Percentiles rank a stretch among this genome's conserved stretches.
These are phyloP conservation scores for Amphipoea lucens DNA, from an alignment of 2,888 invertebrate genomes.

Conservation along the genomic window DNA sequence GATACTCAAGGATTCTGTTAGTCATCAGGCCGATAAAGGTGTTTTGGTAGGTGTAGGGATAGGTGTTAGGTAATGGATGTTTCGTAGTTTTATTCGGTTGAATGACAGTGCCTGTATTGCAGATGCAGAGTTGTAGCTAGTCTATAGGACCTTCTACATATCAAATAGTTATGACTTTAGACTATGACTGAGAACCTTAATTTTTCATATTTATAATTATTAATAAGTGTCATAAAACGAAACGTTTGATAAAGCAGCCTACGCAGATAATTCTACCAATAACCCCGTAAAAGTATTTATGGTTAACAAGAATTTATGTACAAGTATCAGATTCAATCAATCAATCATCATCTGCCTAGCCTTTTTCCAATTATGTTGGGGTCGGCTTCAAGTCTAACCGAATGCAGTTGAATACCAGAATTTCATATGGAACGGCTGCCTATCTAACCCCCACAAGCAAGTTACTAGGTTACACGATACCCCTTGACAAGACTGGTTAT, in stretches of 20 bases:
- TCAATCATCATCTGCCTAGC: not conserved
- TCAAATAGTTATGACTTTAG: not conserved
- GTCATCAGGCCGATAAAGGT: constrained; percentile 68
- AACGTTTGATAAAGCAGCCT: not conserved
- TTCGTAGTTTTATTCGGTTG: constrained; percentile 3
- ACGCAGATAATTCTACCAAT: not conserved
- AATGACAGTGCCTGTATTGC: not conserved
- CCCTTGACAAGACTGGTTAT: too few species aligned
- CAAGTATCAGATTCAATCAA: not conserved
- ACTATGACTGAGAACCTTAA: not conserved
- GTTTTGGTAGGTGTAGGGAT: constrained; percentile 65
- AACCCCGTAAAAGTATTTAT: too few species aligned
- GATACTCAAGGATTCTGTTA: constrained; percentile 81
- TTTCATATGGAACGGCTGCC: too few species aligned
- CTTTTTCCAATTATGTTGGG: too few species aligned
- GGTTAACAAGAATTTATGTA: not conserved
- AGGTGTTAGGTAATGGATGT: constrained; percentile 42
- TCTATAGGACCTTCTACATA: not conserved
- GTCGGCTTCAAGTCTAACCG: too few species aligned
- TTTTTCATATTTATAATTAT: not conserved
- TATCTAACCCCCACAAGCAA: too few species aligned
- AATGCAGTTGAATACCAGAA: too few species aligned
- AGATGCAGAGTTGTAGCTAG: not conserved
- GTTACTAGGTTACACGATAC: too few species aligned
- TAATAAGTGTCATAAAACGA: not conserved